Evolutionary conservation across 1,140 invertebrate species (phyloP).

Genomic region (Leucophenga varia): DNA sequence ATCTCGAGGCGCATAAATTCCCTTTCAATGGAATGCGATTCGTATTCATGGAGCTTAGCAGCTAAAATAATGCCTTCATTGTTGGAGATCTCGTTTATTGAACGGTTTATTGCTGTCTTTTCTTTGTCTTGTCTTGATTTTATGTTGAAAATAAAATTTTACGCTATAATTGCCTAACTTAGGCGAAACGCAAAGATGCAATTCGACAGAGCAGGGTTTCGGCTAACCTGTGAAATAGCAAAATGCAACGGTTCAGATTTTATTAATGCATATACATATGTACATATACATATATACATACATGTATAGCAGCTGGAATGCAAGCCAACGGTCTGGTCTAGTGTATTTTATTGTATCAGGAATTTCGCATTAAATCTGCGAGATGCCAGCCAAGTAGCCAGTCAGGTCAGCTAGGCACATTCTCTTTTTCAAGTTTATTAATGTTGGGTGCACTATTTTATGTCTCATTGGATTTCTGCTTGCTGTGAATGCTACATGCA

Average conservation of each 20-base stretch:
- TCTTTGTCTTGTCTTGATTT: too few relatives aligned
- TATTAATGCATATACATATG: slow-evolving; percentile 37
- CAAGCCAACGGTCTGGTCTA: slow-evolving; percentile 34
- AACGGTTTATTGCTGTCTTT: too few relatives aligned
- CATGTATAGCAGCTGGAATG: slow-evolving; percentile 5
- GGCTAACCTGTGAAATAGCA: too few relatives aligned
- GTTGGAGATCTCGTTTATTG: too few relatives aligned
- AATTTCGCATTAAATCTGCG: slow-evolving; percentile 21
- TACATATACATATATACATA: slow-evolving; percentile 21
- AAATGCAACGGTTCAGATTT: slow-evolving; percentile 41
- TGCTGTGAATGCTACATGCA: slow-evolving; percentile 22
- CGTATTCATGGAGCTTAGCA: too few relatives aligned
- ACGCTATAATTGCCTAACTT: slow-evolving; percentile 33
- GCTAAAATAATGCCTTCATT: too few relatives aligned
- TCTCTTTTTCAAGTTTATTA: slow-evolving; percentile 22
- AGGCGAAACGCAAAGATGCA: slow-evolving; percentile 1
- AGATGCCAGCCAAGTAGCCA: slow-evolving; percentile 6
- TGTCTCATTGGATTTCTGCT: too few relatives aligned
- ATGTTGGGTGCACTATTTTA: slow-evolving; percentile 31
- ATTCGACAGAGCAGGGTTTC: too few relatives aligned
- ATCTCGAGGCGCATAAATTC: slow-evolving; percentile 13
- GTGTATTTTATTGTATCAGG: slow-evolving; percentile 4
- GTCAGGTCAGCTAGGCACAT: slow-evolving; percentile 30
- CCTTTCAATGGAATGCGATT: too few relatives aligned
- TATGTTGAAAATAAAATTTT: too few relatives aligned